Evolutionary conservation across 2,888 invertebrate species (phyloP), one percentile per base, ranked within the genome.

Genomic region (Rhagonycha fulva): DNA sequence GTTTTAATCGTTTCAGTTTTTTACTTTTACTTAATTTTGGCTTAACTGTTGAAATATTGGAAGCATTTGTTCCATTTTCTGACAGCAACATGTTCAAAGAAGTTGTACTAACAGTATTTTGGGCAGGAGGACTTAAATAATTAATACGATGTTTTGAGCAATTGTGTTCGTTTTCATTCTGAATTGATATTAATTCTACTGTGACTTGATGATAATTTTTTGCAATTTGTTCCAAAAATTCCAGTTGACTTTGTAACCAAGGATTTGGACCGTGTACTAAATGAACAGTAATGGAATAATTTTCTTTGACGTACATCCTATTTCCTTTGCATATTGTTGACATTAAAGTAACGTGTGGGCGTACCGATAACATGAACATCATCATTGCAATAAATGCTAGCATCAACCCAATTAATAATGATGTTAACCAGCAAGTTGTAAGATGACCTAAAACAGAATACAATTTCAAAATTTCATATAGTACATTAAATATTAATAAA

Each of bases 251-350:
- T 78, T 81, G 81, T 9, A 83, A 80, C 84, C 85, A 84, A 23
- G 80, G 78, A 12, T 80, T 72, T 9, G 82, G 81, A 4, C 83
- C 80, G 76, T 88, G 87, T 0, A 87, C 84, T 47, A 88, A 80
- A 78, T 87, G 86, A 23, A 88, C 83, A 62, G 84, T 86, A 60
- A 80, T 80, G 70, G 85, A 85, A 28, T 84, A 66, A 75, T 14
- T 81, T 19, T 63, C 14, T 12, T n/a, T 19, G 14, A 61, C 68
- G 14, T 70, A 5, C 30, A 19, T 61, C 3, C 60, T 7, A 68
- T 75, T 71, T 4, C 74, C 78, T 76, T 76, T 75, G 62, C 80
- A 82, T 76, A 78, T 72, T 19, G 80, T 71, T 19, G 78, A 76
- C 26, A 80, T 67, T 61, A 72, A 62, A 32, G 74, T 66, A 10